Evolutionary conservation across 2,888 invertebrate species (phyloP), one percentile per base, ranked within the genome.

Genomic region (Globia sparganii): DNA sequence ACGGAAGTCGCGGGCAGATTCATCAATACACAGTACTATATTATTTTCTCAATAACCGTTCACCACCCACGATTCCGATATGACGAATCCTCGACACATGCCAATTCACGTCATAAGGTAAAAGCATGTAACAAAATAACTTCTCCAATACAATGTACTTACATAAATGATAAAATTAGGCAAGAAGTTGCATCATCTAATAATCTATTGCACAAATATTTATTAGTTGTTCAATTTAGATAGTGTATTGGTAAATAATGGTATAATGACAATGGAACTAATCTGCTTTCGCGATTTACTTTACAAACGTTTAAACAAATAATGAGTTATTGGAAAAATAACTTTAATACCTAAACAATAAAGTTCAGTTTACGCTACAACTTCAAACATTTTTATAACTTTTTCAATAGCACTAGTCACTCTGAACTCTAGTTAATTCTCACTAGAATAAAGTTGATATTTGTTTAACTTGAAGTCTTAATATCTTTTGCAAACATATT

Each of bases 221-320:
- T 56, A 80, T 68, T 67, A 37, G 11, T 53, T 46, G n/a, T 62
- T 53, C 15, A 71, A 53, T 74, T 84, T 53, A 65, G 68, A 72
- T 83, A 64, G 71, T 62, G 40, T 46, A 18, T 83, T 62, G 18
- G 46, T 83, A 83, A 83, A 83, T 31, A 67, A 56, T 70, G 34
- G 25, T 34, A 21, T 13, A n/a, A 62, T 28, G 21, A 21, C 18
- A 49, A 34, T 53, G 18, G 4, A 53, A 18, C 21, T 59, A 72
- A 53, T 49, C 21, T 49, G 46, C 21, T 49, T 21, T 49, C 5
- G 46, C 1, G 5, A 18, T 18, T 46, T 46, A 18, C 1, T 46
- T 43, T 46, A 0, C 46, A 49, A 8, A 49, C 6, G 21, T 21
- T 2, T 49, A 49, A 49, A 49, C 21, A 21, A 46, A 46, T 49